Evolutionary conservation across 2,888 invertebrate genomes (phyloP).

Genomic region (Tetrapedia diversipes): DNA sequence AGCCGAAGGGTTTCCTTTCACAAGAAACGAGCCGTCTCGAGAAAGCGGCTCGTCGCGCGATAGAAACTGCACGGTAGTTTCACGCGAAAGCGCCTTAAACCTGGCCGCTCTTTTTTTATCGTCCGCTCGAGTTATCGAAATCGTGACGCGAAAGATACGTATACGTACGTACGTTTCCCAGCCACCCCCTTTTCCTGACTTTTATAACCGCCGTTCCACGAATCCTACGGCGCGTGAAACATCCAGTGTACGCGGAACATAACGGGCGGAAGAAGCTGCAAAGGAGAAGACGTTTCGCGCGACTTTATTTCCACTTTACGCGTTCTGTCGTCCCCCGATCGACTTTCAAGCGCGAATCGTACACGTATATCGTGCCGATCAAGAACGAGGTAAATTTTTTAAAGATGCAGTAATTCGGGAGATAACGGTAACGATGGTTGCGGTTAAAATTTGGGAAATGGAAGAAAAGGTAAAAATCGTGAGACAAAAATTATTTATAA

Average conservation of each 20-base stretch:
- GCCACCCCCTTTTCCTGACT: no score
- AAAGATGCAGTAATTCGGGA: no score
- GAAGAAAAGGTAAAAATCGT: not conserved
- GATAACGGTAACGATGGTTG: not conserved
- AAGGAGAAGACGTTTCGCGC: not conserved
- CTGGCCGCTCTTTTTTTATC: slow-evolving; percentile 4
- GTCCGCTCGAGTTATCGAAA: not conserved
- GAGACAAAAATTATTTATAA: no score
- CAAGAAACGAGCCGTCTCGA: not conserved
- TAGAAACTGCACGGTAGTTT: not conserved
- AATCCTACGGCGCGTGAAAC: not conserved
- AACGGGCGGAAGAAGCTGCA: not conserved
- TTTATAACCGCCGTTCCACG: not conserved
- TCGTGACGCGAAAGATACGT: not conserved
- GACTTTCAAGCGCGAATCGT: not conserved
- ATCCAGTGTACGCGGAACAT: not conserved
- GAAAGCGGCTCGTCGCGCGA: not conserved
- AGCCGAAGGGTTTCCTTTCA: not conserved
- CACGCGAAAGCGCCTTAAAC: not conserved
- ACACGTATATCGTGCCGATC: not conserved
- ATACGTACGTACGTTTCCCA: not conserved
- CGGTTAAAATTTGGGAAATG: not conserved
- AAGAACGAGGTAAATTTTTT: not conserved
- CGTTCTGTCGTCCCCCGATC: not conserved
- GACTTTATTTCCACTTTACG: not conserved